Conservation (phyloP, 2,888 invertebrate genomes). For the Chrysolina haemoptera region DNA sequence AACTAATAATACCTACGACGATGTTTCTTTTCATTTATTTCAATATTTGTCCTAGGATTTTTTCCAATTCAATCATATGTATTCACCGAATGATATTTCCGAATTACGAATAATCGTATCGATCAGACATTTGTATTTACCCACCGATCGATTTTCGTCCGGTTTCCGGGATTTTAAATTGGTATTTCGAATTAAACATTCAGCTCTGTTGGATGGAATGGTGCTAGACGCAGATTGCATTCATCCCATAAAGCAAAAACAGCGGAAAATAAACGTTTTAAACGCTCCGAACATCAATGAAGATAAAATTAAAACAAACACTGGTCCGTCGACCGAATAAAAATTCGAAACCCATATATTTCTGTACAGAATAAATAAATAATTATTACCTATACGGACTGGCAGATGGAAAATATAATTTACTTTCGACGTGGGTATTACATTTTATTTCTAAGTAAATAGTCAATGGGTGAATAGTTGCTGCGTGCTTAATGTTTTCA, state of each 20-base stretch:
- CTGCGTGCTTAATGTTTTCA: conserved; percentile 19
- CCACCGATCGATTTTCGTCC: conserved; percentile 33
- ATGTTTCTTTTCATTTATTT: neutral
- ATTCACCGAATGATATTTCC: conserved; percentile 3
- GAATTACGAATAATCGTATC: conserved; percentile 27
- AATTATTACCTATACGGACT: conserved; percentile 7
- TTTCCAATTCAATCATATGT: neutral
- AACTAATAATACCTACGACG: neutral
- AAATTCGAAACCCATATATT: conserved; percentile 15
- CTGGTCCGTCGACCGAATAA: conserved; percentile 29
- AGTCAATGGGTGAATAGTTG: conserved; percentile 19
- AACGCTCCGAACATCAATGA: conserved; percentile 66
- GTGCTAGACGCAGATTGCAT: conserved; percentile 40
- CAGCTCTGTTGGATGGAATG: conserved; percentile 21
- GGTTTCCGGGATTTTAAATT: conserved; percentile 17
- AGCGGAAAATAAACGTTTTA: conserved; percentile 56
- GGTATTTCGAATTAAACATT: conserved; percentile 34
- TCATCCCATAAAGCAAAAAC: conserved; percentile 47
- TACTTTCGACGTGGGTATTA: conserved; percentile 34
- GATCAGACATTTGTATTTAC: conserved; percentile 35
- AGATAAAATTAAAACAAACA: conserved; percentile 53
- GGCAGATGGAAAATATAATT: conserved; percentile 36
- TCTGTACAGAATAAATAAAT: conserved; percentile 31
- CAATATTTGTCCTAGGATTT: neutral
- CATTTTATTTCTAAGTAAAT: conserved; percentile 27